Conservation (phyloP, 2,113 vertebrate genomes). For the Psammodynastes pulverulentus region DNA sequence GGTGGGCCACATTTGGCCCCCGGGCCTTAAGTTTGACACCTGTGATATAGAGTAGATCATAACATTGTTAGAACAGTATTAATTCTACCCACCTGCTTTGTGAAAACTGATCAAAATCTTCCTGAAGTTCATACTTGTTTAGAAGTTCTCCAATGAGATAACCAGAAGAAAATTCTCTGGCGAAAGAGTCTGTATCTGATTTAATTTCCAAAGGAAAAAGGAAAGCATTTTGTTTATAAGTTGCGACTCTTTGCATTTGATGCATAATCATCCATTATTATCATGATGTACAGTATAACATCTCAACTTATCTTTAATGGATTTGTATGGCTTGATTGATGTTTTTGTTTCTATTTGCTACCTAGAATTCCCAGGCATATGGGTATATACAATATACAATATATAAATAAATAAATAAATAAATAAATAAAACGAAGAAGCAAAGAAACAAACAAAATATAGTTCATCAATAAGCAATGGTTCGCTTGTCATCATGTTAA, state of each 20-base stretch:
- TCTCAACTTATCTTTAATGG: neutral
- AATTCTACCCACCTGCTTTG: constrained; percentile 80
- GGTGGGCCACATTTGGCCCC: no score
- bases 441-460: neutral
- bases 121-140: constrained; percentile 84
- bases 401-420: neutral
- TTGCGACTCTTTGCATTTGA: neutral
- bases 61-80: neutral
- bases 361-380: neutral
- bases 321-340: neutral
- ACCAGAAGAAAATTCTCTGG: constrained; percentile 85
- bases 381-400: neutral
- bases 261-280: neutral
- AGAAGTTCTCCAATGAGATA: constrained; percentile 92
- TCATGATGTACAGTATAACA: neutral
- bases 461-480: neutral
- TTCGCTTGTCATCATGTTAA: neutral
- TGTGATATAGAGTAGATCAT: neutral
- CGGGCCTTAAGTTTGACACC: no score
- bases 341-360: neutral
- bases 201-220: constrained; percentile 19
- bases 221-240: neutral
- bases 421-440: no score
- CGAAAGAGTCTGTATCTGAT: constrained; percentile 79
- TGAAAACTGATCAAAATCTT: constrained; percentile 86